phyloP scores from a whole-genome alignment of 2,888 invertebrate species.

The Steinernema scapterisci region DNA sequence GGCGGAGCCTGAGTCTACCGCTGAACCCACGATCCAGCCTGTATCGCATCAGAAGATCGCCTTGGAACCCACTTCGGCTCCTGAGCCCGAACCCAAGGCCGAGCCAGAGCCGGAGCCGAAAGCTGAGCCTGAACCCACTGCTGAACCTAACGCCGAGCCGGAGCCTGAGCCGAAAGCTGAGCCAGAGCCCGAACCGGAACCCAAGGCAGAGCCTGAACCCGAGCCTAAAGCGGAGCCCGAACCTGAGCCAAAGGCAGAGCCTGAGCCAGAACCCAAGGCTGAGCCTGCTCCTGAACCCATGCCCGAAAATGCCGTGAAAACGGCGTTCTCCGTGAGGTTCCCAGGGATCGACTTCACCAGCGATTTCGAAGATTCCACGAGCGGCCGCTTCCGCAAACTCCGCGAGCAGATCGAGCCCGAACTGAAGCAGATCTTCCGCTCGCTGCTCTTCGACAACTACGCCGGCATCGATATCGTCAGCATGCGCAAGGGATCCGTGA shows the following conservation, averaged over 20 bases:
- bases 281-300: constrained; percentile 37
- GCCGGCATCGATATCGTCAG: constrained; percentile 41
- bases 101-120: constrained; percentile 36
- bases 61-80: constrained; percentile 34
- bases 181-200: constrained; percentile 42
- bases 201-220: constrained; percentile 41
- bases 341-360: constrained; percentile 44
- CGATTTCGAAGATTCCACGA: constrained; percentile 44
- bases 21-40: constrained; percentile 38
- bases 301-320: constrained; percentile 42
- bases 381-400: constrained; percentile 44
- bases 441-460: constrained; percentile 43
- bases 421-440: constrained; percentile 36
- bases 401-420: constrained; percentile 48
- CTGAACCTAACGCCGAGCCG: constrained; percentile 38
- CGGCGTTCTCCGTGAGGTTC: constrained; percentile 47
- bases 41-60: constrained; percentile 39
- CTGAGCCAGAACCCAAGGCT: constrained; percentile 36
- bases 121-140: constrained; percentile 38
- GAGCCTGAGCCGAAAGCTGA: constrained; percentile 38
- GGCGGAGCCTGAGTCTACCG: constrained; percentile 33
- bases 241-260: neutral
- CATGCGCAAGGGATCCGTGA: constrained; percentile 47
- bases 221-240: neutral
- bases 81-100: constrained; percentile 39